Base-by-base conservation (phyloP, 2,113 vertebrate species). In the Malurus alboscapulatus region DNA sequence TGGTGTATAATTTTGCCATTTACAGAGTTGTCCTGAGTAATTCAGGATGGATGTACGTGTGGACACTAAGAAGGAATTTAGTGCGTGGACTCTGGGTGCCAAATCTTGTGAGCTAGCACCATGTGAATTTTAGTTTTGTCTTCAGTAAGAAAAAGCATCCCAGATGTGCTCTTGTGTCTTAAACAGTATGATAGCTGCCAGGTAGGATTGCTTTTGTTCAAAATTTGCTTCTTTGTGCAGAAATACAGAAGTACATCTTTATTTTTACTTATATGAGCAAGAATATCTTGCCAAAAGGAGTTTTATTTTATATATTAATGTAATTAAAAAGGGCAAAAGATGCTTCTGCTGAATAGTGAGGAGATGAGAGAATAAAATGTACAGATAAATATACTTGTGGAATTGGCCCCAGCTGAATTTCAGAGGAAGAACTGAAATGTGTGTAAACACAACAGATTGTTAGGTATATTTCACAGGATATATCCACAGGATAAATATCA, bases 31-130 rank as follows among this genome's bases (percentile, higher is more conserved):
- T n/a, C 7, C 69, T 47, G 22, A 20, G 29, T 79, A 66, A 61
- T 45, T 61, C 34, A 61, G 16, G 20, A 14, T 0, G 1, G 34
- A 22, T 38, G 16, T 2, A 1, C 4, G 0, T 7, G 5, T 18
- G 10, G 58, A 54, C 34, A 42, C 17, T 0, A 1, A 69, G 48
- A 40, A 65, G 38, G 27, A 87, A 42, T 13, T 63, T 45, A 17
- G 62, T 48, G 21, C 32, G 6, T 47, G 59, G 63, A 36, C 25
- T 73, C 25, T 84, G 1, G 2, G 44, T 47, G 9, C 10, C 40
- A 75, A 71, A 55, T 54, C 4, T 48, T 0, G 1, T 50, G 58
- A 57, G 8, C 24, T 34, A 82, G 12, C 45, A 47, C 34, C 1
- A 1, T 16, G 32, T 57, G 58, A 68, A 36, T 78, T 74, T 63